Evolutionary conservation across 64 coral and sea anemone genomes (phyloP).

Genomic region (Orbicella faveolata): DNA sequence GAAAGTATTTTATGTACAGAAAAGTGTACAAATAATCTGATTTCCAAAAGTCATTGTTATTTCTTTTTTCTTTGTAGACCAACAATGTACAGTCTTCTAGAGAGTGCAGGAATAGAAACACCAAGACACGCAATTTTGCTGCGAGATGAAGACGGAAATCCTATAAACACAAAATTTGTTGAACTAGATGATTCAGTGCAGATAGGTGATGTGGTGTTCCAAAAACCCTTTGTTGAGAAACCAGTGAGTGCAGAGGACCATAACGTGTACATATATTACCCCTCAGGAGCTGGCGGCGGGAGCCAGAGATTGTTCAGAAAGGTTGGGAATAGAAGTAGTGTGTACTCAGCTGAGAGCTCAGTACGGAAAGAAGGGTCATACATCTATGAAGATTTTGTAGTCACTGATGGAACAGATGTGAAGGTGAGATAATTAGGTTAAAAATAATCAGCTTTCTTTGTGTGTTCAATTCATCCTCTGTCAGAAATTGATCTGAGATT

Average conservation of each 20-base stretch:
- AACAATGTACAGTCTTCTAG: constrained; percentile 75
- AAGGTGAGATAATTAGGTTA: constrained; percentile 53
- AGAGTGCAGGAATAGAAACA: constrained; percentile 78
- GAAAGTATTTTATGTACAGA: neutral
- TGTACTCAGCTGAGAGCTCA: constrained; percentile 90
- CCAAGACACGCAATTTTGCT: constrained; percentile 83
- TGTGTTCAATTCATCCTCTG: no score
- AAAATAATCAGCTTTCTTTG: no score
- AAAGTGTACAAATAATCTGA: neutral
- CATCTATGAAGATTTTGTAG: constrained; percentile 99
- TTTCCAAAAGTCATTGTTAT: neutral
- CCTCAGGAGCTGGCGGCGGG: constrained; percentile 87
- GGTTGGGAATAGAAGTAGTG: constrained; percentile 93
- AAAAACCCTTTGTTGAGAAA: constrained; percentile 98
- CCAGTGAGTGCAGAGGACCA: constrained; percentile 96
- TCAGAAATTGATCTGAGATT: no score
- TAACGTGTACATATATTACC: constrained; percentile 93
- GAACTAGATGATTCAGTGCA: constrained; percentile 90
- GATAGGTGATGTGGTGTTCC: constrained; percentile 86
- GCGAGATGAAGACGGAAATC: constrained; percentile 78
- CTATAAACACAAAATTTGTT: constrained; percentile 81
- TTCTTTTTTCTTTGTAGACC: constrained; percentile 52
- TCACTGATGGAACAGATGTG: constrained; percentile 98
- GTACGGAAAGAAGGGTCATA: constrained; percentile 91
- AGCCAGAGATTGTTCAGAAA: constrained; percentile 94